Base-by-base conservation (phyloP, 2,797 vertebrate species). In the Sebastes kiyomatsui region DNA sequence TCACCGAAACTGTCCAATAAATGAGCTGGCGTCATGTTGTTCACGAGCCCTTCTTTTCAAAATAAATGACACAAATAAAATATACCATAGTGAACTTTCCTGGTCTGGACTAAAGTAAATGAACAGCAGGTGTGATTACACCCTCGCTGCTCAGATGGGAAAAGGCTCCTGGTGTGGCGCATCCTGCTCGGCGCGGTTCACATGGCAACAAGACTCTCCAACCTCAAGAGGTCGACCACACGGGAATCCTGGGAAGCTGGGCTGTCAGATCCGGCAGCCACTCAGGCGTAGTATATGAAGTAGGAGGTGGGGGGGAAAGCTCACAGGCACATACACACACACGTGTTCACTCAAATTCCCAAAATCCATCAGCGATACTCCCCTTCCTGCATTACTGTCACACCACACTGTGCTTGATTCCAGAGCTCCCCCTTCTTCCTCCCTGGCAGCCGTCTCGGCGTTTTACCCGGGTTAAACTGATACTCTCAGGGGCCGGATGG, bases 191-290 rank as follows among this genome's bases (percentile, higher is more conserved):
- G 90, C 76, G 91, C 80, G 10, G 87, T 94, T 96, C 85, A 84
- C 93, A 89, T 91, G 90, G 92, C 91, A 96, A 93, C 87, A 75
- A 89, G 83, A 80, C 87, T 89, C 90, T 92, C 84, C 78, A 92
- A 79, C 88, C 84, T 91, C 84, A 79, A 88, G 90, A 89, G 79
- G 76, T 77, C 90, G 52, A 87, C 60, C 92, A 81, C 75, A 6
- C 58, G 83, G 89, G 92, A 95, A 83, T 93, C 90, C 74, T 81
- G 82, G 87, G 85, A 95, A 94, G 67, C 90, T 86, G 84, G 82
- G 33, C 90, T 94, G 90, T 95, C 94, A 91, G 90, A 87, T 79
- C 73, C 83, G 49, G 88, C 78, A 94, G 87, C 84, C 90, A 87
- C 89, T 95, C 91, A 95, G 86, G 85, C 83, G 72, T 80, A 12